These are phyloP conservation scores for Arbacia lixula DNA, from an alignment of 53 echinoderm and acorn worm species.

Conservation along the genomic window DNA sequence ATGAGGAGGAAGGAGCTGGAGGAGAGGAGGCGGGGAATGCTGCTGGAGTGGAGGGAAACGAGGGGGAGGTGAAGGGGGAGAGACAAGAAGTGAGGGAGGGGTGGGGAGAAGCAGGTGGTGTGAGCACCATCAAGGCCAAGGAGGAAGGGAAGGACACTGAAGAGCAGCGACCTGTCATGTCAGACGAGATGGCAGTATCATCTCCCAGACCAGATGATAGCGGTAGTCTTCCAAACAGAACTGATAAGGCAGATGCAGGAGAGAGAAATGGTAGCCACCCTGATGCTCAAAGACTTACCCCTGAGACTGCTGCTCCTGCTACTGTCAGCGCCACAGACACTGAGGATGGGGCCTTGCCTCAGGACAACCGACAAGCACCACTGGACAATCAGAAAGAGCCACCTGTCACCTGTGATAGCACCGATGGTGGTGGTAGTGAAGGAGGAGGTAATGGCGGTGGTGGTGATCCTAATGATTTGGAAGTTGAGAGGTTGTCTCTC, in stretches of 20 bases:
- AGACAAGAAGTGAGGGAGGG: slow-evolving; percentile 19
- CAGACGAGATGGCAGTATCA: too few relatives aligned
- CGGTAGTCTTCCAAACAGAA: slow-evolving; percentile 39
- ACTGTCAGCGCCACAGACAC: neutral
- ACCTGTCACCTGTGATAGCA: neutral
- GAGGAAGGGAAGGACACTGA: neutral
- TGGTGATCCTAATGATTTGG: slow-evolving; percentile 73
- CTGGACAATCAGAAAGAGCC: slow-evolving; percentile 7
- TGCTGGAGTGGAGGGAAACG: slow-evolving; percentile 2
- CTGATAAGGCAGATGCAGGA: slow-evolving; percentile 13
- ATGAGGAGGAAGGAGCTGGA: neutral
- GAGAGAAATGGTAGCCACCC: neutral
- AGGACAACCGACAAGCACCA: slow-evolving; percentile 1
- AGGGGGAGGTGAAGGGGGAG: neutral
- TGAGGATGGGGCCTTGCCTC: slow-evolving; percentile 6
- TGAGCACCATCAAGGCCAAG: neutral
- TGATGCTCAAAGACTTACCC: neutral
- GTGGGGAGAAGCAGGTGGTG: neutral
- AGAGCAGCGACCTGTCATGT: too few relatives aligned
- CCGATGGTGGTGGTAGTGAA: neutral
- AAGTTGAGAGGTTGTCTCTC: slow-evolving; percentile 72
- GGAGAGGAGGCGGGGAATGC: neutral
- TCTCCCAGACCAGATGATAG: too few relatives aligned
- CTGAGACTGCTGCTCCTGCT: neutral
- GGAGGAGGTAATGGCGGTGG: slow-evolving; percentile 17